Conservation (phyloP, 2,797 vertebrate genomes). For the Gobio occitaniae region DNA sequence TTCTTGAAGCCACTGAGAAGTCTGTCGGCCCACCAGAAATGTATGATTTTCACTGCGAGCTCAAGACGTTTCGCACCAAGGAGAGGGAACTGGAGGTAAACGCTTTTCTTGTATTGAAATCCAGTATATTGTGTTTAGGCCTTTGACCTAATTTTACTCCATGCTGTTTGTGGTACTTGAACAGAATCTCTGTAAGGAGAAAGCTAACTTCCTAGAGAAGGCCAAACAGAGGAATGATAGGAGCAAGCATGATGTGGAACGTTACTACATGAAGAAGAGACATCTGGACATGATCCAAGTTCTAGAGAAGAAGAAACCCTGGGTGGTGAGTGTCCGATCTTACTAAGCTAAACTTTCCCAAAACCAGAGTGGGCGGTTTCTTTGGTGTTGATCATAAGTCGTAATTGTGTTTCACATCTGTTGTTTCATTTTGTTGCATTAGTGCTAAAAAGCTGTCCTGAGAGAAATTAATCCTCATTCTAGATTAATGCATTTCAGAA, state of each 20-base stretch:
- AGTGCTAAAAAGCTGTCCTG: background rate
- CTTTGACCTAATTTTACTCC: background rate
- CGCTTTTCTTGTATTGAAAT: background rate
- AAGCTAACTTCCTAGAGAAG: conserved; percentile 88
- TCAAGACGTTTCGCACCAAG: conserved; percentile 90
- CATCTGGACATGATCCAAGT: conserved; percentile 92
- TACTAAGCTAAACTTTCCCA: background rate
- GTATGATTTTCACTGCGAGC: conserved; percentile 91
- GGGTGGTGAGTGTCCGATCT: conserved; percentile 85
- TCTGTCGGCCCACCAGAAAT: conserved; percentile 94
- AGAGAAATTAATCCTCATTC: no score
- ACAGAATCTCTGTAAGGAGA: conserved; percentile 89
- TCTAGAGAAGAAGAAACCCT: conserved; percentile 91
- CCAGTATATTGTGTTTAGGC: background rate
- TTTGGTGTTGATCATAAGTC: background rate
- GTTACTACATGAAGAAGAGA: conserved; percentile 90
- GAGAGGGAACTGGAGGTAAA: conserved; percentile 92
- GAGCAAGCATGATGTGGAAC: conserved; percentile 90
- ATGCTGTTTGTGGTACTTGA: conserved; percentile 6
- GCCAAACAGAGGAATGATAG: conserved; percentile 88
- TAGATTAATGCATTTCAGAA: no score
- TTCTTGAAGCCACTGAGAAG: conserved; percentile 97
- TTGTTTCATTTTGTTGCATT: background rate
- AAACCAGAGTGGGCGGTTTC: background rate
- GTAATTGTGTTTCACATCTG: background rate